Conservation (phyloP, 1,140 invertebrate genomes). For the Hylaeus volcanicus region DNA sequence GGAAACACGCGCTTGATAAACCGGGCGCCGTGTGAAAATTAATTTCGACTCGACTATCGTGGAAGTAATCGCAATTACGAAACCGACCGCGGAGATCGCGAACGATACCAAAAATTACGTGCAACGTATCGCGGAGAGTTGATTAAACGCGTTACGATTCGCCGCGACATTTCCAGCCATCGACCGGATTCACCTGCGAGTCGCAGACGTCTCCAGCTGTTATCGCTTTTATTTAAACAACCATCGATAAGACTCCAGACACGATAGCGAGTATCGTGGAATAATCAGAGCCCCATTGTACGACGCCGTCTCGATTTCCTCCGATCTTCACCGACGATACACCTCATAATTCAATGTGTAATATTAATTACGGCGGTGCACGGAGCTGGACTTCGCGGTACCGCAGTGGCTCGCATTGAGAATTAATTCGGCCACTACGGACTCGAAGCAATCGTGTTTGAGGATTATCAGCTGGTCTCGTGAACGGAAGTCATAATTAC, state of each 20-base stretch:
- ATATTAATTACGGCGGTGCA: constrained; percentile 38
- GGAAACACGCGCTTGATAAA: constrained; percentile 67
- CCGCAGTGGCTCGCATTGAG: not conserved
- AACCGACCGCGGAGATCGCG: constrained; percentile 2
- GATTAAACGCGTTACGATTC: constrained; percentile 1
- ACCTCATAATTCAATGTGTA: not conserved
- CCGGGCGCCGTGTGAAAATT: constrained; percentile 46
- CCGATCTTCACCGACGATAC: not conserved
- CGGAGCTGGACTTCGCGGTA: constrained; percentile 1
- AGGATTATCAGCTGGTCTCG: not conserved
- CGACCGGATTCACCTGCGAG: not conserved
- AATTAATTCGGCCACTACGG: not conserved
- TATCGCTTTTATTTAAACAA: constrained; percentile 28
- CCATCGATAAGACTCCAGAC: not conserved
- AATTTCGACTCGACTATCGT: constrained; percentile 41
- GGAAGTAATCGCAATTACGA: constrained; percentile 51
- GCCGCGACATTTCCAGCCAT: not conserved
- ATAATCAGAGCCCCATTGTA: not conserved
- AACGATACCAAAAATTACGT: constrained; percentile 9
- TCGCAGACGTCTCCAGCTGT: not conserved
- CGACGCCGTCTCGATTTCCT: not conserved
- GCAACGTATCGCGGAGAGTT: not conserved
- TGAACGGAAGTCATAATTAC: not conserved
- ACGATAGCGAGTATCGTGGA: not conserved
- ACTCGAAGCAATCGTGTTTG: not conserved